Conservation (phyloP, 2,888 invertebrate species). For the Leucophenga montana region DNA sequence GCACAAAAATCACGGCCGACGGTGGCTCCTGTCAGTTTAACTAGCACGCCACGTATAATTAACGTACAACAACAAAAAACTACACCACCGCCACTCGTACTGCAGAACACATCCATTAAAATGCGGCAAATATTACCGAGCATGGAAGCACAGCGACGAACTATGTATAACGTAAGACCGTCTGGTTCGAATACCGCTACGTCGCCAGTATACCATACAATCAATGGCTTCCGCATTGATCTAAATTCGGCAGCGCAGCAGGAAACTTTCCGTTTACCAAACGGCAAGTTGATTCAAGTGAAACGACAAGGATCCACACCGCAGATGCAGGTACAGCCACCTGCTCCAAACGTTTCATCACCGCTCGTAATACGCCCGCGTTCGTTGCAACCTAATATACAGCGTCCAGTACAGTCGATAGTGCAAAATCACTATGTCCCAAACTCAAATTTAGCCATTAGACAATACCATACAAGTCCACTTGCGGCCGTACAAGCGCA, state of each 20-base stretch:
- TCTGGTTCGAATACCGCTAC: neutral
- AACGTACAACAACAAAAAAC: constrained; percentile 46
- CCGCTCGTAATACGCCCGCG: constrained; percentile 48
- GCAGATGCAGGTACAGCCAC: constrained; percentile 29
- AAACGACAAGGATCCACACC: constrained; percentile 65
- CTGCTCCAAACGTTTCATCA: constrained; percentile 33
- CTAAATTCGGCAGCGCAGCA: constrained; percentile 73
- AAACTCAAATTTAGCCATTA: constrained; percentile 53
- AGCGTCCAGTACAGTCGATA: constrained; percentile 24
- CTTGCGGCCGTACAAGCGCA: constrained; percentile 50
- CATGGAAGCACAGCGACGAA: neutral
- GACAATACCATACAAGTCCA: constrained; percentile 52
- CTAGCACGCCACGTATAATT: constrained; percentile 55
- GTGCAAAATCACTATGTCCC: constrained; percentile 34
- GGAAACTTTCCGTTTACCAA: constrained; percentile 72
- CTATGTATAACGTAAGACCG: neutral
- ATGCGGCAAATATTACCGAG: constrained; percentile 51
- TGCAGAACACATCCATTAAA: constrained; percentile 65
- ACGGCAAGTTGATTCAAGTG: constrained; percentile 73
- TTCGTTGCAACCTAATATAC: neutral
- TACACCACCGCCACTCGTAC: constrained; percentile 67
- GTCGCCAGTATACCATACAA: constrained; percentile 70
- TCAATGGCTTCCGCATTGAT: constrained; percentile 72
- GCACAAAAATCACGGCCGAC: constrained; percentile 49
- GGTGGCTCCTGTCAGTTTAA: constrained; percentile 25